A percentile compares a stretch with the other conserved stretches of the same genome.
phyloP scores from a whole-genome alignment of 2,888 invertebrate genomes.

The Gastracanthus pulcherrimus region DNA sequence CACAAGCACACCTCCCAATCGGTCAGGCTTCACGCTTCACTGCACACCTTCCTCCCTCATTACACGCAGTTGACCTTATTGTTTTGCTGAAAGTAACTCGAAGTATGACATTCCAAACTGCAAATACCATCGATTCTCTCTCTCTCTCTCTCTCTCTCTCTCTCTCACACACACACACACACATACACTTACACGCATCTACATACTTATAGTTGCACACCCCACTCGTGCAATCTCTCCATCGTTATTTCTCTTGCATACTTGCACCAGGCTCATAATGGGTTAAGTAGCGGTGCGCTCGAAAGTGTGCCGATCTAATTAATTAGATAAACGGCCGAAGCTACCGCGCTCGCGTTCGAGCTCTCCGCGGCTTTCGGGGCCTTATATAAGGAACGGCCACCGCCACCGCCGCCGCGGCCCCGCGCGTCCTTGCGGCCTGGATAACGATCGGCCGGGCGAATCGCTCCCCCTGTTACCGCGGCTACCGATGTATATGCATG shows the following conservation, averaged over 20 bases:
- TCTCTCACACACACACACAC: too few relatives aligned
- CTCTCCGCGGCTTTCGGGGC: too few relatives aligned
- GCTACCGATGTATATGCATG: neutral
- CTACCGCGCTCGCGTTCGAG: constrained; percentile 14
- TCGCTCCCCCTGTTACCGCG: neutral
- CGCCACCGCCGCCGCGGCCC: too few relatives aligned
- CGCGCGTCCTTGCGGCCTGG: constrained; percentile 29
- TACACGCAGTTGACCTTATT: constrained; percentile 71
- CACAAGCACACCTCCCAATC: neutral
- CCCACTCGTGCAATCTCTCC: too few relatives aligned
- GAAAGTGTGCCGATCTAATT: constrained; percentile 57
- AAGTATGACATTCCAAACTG: constrained; percentile 55
- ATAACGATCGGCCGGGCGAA: constrained; percentile 16
- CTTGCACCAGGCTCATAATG: neutral
- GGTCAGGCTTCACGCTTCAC: constrained; percentile 64
- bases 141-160: neutral
- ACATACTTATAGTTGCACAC: too few relatives aligned
- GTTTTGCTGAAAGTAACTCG: constrained; percentile 68
- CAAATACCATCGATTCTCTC: constrained; percentile 17
- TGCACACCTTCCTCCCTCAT: constrained; percentile 72
- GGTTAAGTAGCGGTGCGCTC: neutral
- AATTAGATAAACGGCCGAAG: constrained; percentile 55
- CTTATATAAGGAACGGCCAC: neutral
- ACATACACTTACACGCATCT: too few relatives aligned
- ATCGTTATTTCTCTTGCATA: neutral